Evolutionary conservation across 2,113 vertebrate species (phyloP), one percentile per base, ranked within the genome.

Genomic region (Strix aluco): DNA sequence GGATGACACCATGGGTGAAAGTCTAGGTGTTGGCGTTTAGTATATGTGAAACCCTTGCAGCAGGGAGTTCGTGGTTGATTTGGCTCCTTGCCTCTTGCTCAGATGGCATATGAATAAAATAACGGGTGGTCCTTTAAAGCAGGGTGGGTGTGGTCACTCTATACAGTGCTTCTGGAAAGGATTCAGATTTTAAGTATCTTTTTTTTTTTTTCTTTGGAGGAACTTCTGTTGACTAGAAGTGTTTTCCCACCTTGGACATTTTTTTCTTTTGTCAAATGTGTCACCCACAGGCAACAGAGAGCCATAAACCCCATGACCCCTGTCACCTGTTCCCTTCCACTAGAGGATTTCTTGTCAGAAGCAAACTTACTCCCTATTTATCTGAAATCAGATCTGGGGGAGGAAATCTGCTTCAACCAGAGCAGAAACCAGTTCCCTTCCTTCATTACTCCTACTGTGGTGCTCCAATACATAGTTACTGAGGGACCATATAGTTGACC

Each of bases 381-480:
- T 18, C 73, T 23, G 20, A 52, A 67, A 42, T 44, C 7, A 75
- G 81, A 88, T 29, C 40, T 9, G 8, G 25, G 62, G 32, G n/a
- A 83, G 46, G 13, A 52, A 77, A 52, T 65, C 21, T 72, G 26
- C 57, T 72, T 65, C 47, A 44, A 1, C 26, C 4, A 10, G 4
- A 26, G 40, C 26, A 91, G 38, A 74, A 52, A 67, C 7, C 16
- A 87, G 13, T 34, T 84, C 15, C 13, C 20, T 81, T 72, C 52
- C 34, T 65, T n/a, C 55, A 38, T 46, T 19, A 13, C 2, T 6
- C 13, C 22, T 47, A 17, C 3, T 12, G 19, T 67, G 78, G 16
- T 17, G 6, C 62, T 85, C 57, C 62, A 57, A 4, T 6, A 36
- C 5, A 10, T 0, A 0, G 8, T 8, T 67, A 20, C 17, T 87